These are phyloP conservation scores for Xylota segnis DNA, from an alignment of 2,888 invertebrate genomes.

Conservation along the genomic window DNA sequence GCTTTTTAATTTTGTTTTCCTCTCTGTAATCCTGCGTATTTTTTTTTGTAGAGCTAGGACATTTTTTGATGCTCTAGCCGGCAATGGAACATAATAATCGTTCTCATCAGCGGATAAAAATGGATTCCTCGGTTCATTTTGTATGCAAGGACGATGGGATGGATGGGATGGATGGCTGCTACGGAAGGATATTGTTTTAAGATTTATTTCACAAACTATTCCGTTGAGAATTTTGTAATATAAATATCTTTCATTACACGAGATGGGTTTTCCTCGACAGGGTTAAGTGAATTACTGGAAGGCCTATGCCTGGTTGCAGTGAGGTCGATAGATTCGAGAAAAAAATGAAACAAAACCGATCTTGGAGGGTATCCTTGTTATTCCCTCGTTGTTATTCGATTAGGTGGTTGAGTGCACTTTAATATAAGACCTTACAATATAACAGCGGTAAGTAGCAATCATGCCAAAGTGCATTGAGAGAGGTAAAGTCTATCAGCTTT, in stretches of 20 bases:
- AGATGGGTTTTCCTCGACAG: background rate
- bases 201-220: constrained; percentile 47
- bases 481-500: no score
- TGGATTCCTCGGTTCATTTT: constrained; percentile 49
- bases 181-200: constrained; percentile 43
- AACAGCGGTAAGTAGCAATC: no score
- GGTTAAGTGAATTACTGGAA: background rate
- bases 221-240: constrained; percentile 27
- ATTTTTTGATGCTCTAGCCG: background rate
- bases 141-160: constrained; percentile 21
- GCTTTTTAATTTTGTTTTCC: background rate
- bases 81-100: constrained; percentile 59
- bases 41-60: constrained; percentile 19
- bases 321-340: no score
- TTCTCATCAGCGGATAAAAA: constrained; percentile 44
- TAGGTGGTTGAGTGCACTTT: no score
- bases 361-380: no score
- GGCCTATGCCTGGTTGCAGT: no score
- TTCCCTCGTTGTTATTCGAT: no score
- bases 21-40: constrained; percentile 7
- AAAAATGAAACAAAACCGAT: no score
- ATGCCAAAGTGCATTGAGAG: no score
- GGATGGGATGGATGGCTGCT: constrained; percentile 7
- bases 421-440: no score
- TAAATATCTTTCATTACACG: background rate